A percentile compares a stretch with the other conserved stretches of the same genome.
Evolutionary conservation across 37 sponge, comb jelly and placozoan genomes (phyloP).

Genomic region (Oscarella lobularis): DNA sequence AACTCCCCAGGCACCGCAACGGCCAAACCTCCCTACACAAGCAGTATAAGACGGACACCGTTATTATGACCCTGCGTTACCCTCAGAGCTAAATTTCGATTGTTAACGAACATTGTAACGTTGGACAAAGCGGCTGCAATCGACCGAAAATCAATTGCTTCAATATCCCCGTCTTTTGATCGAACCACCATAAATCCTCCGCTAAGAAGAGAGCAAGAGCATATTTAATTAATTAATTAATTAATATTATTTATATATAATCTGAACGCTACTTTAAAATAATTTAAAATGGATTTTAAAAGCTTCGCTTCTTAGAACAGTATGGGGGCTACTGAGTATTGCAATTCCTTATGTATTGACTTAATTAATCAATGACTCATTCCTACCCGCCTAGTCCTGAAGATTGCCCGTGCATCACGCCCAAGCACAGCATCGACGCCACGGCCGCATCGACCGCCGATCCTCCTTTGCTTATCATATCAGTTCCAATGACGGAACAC

Average conservation of each 20-base stretch:
- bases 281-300: too few relatives aligned
- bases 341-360: too few relatives aligned
- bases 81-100: background rate
- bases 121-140: background rate
- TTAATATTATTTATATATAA: too few relatives aligned
- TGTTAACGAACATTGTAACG: background rate
- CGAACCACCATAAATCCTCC: constrained; percentile 5
- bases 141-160: background rate
- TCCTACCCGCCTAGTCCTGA: constrained; percentile 10
- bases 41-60: background rate
- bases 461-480: constrained; percentile 11
- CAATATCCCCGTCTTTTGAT: background rate
- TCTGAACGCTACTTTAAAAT: too few relatives aligned
- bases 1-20: constrained; percentile 83
- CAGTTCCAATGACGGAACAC: constrained; percentile 1
- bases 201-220: too few relatives aligned
- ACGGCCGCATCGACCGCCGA: constrained; percentile 11
- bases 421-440: constrained; percentile 4
- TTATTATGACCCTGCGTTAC: background rate
- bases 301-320: too few relatives aligned
- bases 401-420: constrained; percentile 5
- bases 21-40: constrained; percentile 65
- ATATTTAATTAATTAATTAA: too few relatives aligned
- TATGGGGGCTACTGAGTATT: too few relatives aligned
- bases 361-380: too few relatives aligned